Percentiles rank a stretch among this genome's conserved stretches.
Conservation (phyloP, 2,113 vertebrate species). For the Pangasianodon hypophthalmus region DNA sequence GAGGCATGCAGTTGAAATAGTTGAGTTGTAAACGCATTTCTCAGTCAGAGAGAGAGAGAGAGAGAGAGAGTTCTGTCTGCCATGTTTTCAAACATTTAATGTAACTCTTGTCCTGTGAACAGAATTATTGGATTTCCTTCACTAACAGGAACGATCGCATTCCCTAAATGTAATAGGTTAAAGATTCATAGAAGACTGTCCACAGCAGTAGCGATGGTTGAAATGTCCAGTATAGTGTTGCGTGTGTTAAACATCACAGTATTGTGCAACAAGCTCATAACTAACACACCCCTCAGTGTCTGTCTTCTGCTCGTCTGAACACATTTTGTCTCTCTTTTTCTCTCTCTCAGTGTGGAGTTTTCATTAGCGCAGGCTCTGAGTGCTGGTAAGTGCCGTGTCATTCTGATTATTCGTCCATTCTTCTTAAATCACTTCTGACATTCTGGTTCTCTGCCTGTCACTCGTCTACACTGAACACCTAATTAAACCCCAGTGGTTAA, state of each 20-base stretch:
- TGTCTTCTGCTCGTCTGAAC: neutral
- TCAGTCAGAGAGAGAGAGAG: no score
- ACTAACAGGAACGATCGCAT: no score
- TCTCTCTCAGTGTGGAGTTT: conserved; percentile 67
- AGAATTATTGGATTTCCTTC: neutral
- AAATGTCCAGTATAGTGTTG: neutral
- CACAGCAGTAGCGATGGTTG: neutral
- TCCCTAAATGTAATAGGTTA: neutral
- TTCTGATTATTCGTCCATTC: neutral
- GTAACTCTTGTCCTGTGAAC: neutral
- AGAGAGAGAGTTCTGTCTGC: neutral
- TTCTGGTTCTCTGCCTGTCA: conserved; percentile 11
- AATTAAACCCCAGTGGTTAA: neutral
- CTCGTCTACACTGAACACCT: neutral
- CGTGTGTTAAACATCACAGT: neutral
- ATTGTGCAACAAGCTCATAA: neutral
- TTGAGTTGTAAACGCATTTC: no score
- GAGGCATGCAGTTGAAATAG: neutral
- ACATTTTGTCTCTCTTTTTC: conserved; percentile 32
- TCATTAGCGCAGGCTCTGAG: conserved; percentile 63
- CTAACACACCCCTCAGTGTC: neutral
- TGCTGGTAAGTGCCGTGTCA: conserved; percentile 62
- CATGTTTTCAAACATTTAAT: neutral
- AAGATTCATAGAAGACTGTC: neutral
- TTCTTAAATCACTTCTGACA: neutral